Evolutionary conservation across 2,888 invertebrate species (phyloP), one percentile per base, ranked within the genome.

Genomic region (Sympetrum striolatum): DNA sequence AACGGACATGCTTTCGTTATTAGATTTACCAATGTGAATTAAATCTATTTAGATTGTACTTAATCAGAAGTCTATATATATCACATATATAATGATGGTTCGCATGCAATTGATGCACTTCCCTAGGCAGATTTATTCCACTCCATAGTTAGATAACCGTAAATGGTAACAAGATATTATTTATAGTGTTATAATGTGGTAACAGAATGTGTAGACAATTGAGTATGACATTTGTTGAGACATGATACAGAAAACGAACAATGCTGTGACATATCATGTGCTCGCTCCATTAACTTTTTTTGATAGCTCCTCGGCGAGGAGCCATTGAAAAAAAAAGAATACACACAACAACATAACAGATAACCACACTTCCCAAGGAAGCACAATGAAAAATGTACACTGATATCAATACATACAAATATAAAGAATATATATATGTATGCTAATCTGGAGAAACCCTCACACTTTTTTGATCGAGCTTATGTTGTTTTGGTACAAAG

Each of bases 151-250:
- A 86, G 58, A 86, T 37, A 37, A 64, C 37, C n/a, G 60, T 53
- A 15, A 37, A 58, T 25, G 53, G 35, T 86, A 64, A 73, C 37
- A 37, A 86, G 58, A 25, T 31, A 31, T 86, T 82, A 82, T 82
- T 64, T 86, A 37, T 86, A 14, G 86, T 86, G 86, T 86, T 86
- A 86, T 86, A 86, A 86, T 86, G 86, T 86, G 86, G 86, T 86
- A 86, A 86, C 86, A 86, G 86, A 37, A n/a, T 86, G 86, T 37
- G 64, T 64, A 86, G 53, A 53, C 53, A 53, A 18, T 53, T 18
- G 53, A 53, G 18, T 18, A 18, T 53, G 53, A 53, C 18, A 53
- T 53, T 53, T 53, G 22, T 86, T 64, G 60, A 86, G 73, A 86
- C 86, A 64, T 86, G 60, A 86, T 60, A 86, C 86, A 18, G 15